phyloP scores from a whole-genome alignment of 53 echinoderm and acorn worm species.

The Apostichopus leukothele region DNA sequence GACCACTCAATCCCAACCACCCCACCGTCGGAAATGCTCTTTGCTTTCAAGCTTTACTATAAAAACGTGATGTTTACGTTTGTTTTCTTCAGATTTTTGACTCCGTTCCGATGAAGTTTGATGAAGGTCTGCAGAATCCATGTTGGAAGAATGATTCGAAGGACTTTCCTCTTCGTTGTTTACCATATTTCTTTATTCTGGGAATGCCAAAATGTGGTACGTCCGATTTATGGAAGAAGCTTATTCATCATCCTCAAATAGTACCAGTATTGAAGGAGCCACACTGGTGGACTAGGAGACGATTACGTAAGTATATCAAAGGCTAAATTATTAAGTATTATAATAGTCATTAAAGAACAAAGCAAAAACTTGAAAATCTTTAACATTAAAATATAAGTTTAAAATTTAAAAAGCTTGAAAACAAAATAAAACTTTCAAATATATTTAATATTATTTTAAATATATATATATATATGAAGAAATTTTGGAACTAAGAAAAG shows the following conservation, averaged over 20 bases:
- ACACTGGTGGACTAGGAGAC: slow-evolving; percentile 65
- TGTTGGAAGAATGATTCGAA: slow-evolving; percentile 43
- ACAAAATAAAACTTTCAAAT: no score
- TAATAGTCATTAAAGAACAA: no score
- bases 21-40: no score
- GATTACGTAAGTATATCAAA: slow-evolving; percentile 17
- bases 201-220: slow-evolving; percentile 70
- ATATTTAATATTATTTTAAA: no score
- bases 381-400: no score
- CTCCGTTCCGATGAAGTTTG: slow-evolving; percentile 43
- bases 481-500: no score
- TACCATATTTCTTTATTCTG: slow-evolving; percentile 60
- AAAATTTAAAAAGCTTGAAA: no score
- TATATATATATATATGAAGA: no score
- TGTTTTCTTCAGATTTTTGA: slow-evolving; percentile 52
- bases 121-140: slow-evolving; percentile 48
- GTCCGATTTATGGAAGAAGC: slow-evolving; percentile 50
- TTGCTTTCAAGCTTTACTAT: no score
- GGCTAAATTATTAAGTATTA: no score
- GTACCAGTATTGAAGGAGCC: slow-evolving; percentile 48
- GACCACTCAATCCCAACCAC: no score
- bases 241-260: slow-evolving; percentile 47
- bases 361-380: no score
- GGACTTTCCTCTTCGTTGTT: slow-evolving; percentile 22
- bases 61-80: neutral